phyloP scores from a whole-genome alignment of 2,797 vertebrate species.

The Argya squamiceps region DNA sequence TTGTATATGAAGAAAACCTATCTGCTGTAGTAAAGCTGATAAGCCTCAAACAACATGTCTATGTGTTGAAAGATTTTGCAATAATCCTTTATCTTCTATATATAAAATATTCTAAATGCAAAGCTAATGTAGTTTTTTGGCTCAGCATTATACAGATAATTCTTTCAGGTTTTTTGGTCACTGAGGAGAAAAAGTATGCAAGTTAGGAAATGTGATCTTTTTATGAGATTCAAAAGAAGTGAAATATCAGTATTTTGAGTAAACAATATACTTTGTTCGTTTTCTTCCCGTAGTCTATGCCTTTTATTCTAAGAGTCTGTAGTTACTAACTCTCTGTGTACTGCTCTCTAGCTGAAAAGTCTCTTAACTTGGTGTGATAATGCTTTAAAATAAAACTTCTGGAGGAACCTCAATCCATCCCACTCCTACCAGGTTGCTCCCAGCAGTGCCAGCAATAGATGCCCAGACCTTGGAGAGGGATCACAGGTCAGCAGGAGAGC shows the following conservation, averaged over 20 bases:
- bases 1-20: background rate
- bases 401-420: background rate
- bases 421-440: no score
- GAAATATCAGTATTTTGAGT: background rate
- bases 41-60: slow-evolving; percentile 5
- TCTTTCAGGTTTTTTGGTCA: background rate
- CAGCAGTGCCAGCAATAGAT: no score
- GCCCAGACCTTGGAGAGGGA: background rate
- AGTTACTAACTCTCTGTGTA: background rate
- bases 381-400: background rate
- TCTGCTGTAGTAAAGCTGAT: background rate
- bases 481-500: background rate
- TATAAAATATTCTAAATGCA: background rate
- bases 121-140: background rate
- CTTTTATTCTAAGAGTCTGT: background rate
- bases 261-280: background rate
- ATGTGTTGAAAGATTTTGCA: background rate
- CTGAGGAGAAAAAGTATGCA: background rate
- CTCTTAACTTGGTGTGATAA: background rate
- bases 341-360: background rate
- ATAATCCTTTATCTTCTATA: slow-evolving; percentile 6
- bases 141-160: background rate
- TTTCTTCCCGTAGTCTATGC: background rate
- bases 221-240: background rate
- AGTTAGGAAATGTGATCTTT: background rate